These are phyloP conservation scores for Drosophila aldrichi DNA, from an alignment of 2,888 invertebrate genomes.

Conservation along the genomic window DNA sequence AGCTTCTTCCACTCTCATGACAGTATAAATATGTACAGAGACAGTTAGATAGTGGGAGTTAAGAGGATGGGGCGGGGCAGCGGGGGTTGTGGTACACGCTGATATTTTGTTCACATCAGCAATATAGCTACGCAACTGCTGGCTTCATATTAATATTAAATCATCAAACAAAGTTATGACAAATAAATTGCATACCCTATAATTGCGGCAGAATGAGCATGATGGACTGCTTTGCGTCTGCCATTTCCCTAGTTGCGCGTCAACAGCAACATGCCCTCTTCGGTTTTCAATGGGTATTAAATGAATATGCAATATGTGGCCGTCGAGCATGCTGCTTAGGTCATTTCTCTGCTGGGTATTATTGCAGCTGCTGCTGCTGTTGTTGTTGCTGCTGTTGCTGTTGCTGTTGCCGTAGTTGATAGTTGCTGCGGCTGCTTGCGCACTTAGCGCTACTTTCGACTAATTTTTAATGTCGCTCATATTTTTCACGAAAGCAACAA, in stretches of 20 bases:
- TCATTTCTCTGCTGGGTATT: conserved; percentile 11
- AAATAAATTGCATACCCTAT: conserved; percentile 11
- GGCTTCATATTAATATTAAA: conserved; percentile 7
- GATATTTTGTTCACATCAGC: conserved; percentile 7
- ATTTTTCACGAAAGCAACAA: conserved; percentile 47
- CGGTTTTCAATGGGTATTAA: background rate
- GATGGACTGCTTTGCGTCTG: background rate
- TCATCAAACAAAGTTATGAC: conserved; percentile 15
- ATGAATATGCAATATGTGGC: background rate
- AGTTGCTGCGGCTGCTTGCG: conserved; percentile 48
- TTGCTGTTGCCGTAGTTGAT: conserved; percentile 44
- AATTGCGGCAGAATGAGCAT: background rate
- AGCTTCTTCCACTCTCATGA: background rate
- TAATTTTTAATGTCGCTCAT: conserved; percentile 77
- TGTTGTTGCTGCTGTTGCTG: conserved; percentile 4
- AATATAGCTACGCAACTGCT: conserved; percentile 7
- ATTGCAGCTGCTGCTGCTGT: conserved; percentile 4
- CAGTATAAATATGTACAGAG: background rate
- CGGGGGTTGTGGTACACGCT: background rate
- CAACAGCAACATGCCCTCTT: background rate
- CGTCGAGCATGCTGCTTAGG: conserved; percentile 28
- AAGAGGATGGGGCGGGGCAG: too few relatives aligned
- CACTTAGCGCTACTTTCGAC: conserved; percentile 75
- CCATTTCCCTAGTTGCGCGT: too few relatives aligned
- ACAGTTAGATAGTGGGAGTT: background rate